Evolutionary conservation across 2,888 invertebrate genomes (phyloP).

Genomic region (Ischnura elegans): DNA sequence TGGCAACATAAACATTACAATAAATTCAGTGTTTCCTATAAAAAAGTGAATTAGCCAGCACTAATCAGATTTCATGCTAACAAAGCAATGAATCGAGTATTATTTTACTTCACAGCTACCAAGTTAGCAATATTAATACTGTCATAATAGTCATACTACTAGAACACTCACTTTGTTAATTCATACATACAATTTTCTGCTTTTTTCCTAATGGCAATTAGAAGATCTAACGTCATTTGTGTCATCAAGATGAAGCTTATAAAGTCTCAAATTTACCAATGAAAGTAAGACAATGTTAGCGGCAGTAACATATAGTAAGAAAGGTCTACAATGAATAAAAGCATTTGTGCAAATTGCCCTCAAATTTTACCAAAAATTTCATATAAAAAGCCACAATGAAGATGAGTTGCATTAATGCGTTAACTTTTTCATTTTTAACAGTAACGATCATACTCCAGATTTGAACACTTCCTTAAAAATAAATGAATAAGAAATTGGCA

Average conservation of each 20-base stretch:
- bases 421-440: not conserved
- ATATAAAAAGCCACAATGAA: constrained; percentile 53
- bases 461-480: constrained; percentile 36
- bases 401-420: not conserved
- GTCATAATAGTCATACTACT: constrained; percentile 57
- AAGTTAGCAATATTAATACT: constrained; percentile 62
- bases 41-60: constrained; percentile 48
- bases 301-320: constrained; percentile 51
- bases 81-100: constrained; percentile 54
- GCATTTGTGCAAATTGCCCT: constrained; percentile 64
- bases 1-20: constrained; percentile 58
- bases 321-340: constrained; percentile 28
- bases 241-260: constrained; percentile 49
- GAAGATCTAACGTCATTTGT: constrained; percentile 40
- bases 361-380: constrained; percentile 59
- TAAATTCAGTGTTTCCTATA: constrained; percentile 46
- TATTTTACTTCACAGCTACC: constrained; percentile 58
- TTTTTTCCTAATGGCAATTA: constrained; percentile 46
- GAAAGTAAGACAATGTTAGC: constrained; percentile 34
- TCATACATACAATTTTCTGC: constrained; percentile 48
- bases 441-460: constrained; percentile 20
- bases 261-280: constrained; percentile 60
- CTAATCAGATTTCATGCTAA: constrained; percentile 64
- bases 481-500: constrained; percentile 48
- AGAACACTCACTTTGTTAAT: constrained; percentile 56